These are phyloP conservation scores for Bos taurus DNA, from an alignment of 2,113 vertebrate species.

Conservation along the genomic window ARS-UCD2.0 NC_037331.1:53026501-53027000, in stretches of 20 bases:
- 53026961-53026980: too few species aligned
- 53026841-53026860: neutral
- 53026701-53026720: neutral
- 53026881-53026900: too few species aligned
- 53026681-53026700: neutral
- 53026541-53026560: neutral
- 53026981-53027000: too few species aligned
- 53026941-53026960: too few species aligned
- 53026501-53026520: neutral
- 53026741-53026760: neutral
- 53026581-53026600: neutral
- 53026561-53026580: neutral
- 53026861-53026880: too few species aligned
- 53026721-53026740: conserved; percentile 36
- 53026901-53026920: too few species aligned
- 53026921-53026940: too few species aligned
- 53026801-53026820: neutral
- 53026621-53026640: neutral
- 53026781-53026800: neutral
- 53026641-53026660: fast-evolving
- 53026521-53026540: neutral
- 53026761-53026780: neutral
- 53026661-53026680: fast-evolving
- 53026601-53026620: neutral
- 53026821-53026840: neutral